Evolutionary conservation across 1,140 invertebrate species (phyloP).

Genomic region (Polyergus mexicanus): DNA sequence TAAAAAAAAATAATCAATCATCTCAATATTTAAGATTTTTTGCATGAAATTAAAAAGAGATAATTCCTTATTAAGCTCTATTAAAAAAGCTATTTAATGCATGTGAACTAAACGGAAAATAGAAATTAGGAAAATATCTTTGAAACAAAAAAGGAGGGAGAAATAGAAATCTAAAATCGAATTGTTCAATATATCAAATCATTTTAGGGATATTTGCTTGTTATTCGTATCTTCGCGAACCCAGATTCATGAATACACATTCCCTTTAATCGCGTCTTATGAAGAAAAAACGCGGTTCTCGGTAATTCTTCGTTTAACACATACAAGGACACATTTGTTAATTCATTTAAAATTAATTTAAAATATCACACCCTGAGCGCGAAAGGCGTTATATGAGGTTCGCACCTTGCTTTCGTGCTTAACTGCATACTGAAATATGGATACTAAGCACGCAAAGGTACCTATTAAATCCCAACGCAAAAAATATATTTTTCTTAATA

Average conservation of each 20-base stretch:
- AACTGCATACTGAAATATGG: slow-evolving; percentile 36
- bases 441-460: slow-evolving; percentile 36
- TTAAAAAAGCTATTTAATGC: slow-evolving; percentile 3
- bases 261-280: neutral
- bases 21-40: neutral
- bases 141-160: neutral
- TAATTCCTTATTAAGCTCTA: neutral
- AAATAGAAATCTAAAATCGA: slow-evolving; percentile 1
- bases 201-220: neutral
- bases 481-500: neutral
- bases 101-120: neutral
- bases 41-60: neutral
- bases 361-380: neutral
- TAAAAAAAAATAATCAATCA: neutral
- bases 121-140: neutral
- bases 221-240: neutral
- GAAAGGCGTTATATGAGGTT: neutral
- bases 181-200: slow-evolving; percentile 6
- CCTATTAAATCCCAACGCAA: slow-evolving; percentile 31
- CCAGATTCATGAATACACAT: neutral
- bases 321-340: slow-evolving; percentile 9
- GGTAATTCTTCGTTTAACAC: slow-evolving; percentile 11
- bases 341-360: slow-evolving; percentile 42
- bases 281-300: neutral
- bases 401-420: slow-evolving; percentile 8